Conservation (phyloP, 1,140 invertebrate species). For the Pararge aegeria region DNA sequence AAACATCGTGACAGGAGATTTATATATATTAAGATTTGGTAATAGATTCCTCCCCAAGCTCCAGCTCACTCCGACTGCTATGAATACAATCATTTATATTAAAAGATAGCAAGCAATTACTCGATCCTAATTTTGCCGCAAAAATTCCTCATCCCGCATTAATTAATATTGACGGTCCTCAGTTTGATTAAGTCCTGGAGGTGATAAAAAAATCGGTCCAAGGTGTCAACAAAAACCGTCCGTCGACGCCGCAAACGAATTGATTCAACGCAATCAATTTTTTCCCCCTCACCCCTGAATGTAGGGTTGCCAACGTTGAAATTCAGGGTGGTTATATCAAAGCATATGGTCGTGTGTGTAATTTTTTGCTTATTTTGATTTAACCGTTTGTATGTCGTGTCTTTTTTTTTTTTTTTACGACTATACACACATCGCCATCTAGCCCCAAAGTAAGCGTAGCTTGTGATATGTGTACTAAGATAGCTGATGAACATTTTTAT, state of each 20-base stretch:
- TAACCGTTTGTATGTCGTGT: no score
- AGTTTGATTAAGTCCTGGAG: slow-evolving; percentile 35
- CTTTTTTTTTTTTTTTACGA: no score
- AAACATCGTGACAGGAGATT: no score
- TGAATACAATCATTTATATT: slow-evolving; percentile 18
- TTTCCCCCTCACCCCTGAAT: slow-evolving; percentile 41
- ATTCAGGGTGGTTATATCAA: no score
- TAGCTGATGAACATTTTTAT: no score
- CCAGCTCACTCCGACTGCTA: neutral
- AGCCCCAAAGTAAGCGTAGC: no score
- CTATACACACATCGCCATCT: no score
- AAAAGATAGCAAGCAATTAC: slow-evolving; percentile 10
- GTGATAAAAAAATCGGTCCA: slow-evolving; percentile 49
- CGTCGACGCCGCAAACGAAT: slow-evolving; percentile 61
- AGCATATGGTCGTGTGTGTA: no score
- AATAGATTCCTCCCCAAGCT: neutral
- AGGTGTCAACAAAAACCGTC: slow-evolving; percentile 63
- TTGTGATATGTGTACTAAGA: no score
- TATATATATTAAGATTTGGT: no score
- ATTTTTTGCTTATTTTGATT: no score
- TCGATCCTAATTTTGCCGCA: slow-evolving; percentile 24
- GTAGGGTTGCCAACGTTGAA: neutral
- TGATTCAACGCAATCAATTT: slow-evolving; percentile 71
- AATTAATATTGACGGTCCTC: slow-evolving; percentile 52
- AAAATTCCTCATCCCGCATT: slow-evolving; percentile 31